These are phyloP conservation scores for Platycercus adscitus DNA, from an alignment of 2,113 vertebrate genomes.

Conservation along the genomic window DNA sequence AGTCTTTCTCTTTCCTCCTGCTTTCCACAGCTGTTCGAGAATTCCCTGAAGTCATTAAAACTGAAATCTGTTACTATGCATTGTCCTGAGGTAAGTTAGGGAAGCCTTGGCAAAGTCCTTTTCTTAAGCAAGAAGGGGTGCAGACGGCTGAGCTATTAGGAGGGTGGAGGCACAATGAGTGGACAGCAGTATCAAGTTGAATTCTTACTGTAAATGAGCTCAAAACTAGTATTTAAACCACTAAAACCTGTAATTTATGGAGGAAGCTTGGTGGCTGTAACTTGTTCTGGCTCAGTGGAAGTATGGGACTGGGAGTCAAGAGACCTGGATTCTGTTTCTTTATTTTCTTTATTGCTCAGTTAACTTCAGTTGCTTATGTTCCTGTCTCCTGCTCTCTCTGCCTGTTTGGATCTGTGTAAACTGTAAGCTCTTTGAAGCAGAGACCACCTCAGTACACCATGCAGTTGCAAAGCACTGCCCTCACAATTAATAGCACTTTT, in stretches of 20 bases:
- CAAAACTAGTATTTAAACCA: neutral
- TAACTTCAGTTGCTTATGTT: neutral
- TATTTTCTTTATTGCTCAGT: neutral
- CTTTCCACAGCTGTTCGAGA: neutral
- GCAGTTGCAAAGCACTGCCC: neutral
- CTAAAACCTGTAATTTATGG: neutral
- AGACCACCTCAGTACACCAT: neutral
- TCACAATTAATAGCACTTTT: neutral
- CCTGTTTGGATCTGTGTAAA: neutral
- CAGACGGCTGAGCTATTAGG: neutral
- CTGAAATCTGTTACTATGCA: neutral
- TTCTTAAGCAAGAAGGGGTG: neutral
- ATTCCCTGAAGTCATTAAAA: neutral
- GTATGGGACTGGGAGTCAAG: neutral
- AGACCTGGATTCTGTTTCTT: neutral
- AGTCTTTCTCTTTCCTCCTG: neutral
- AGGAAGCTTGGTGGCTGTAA: neutral
- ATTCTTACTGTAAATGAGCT: neutral
- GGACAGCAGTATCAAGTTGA: neutral
- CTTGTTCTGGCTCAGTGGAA: neutral
- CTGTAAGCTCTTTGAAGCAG: neutral
- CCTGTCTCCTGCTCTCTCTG: neutral
- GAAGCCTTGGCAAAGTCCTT: neutral
- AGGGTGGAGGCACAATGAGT: neutral
- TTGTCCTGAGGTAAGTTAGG: neutral